A percentile compares a stretch with the other conserved stretches of the same genome.
These are phyloP conservation scores for Epizoanthus scotinus DNA, from an alignment of 92 coral and sea anemone genomes.

Conservation along the genomic window DNA sequence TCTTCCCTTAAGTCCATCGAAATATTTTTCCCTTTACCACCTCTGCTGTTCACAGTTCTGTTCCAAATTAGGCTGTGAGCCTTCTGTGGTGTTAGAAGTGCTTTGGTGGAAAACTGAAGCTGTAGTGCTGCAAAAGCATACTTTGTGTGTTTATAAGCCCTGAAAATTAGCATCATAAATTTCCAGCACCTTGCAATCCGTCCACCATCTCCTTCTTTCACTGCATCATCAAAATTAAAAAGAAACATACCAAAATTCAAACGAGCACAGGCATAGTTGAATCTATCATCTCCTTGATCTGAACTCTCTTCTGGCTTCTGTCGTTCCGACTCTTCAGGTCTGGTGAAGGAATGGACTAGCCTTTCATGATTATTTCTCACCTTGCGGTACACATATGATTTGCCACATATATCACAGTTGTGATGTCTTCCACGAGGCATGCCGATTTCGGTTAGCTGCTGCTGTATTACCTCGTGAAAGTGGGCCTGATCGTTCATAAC, in stretches of 20 bases:
- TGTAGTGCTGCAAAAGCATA: conserved; percentile 66
- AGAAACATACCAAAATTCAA: conserved; percentile 52
- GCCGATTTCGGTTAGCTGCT: neutral
- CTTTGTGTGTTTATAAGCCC: conserved; percentile 47
- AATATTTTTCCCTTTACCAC: conserved; percentile 48
- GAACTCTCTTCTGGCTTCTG: too few species aligned
- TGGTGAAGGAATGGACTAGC: too few species aligned
- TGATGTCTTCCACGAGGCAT: conserved; percentile 8
- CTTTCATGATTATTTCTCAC: too few species aligned
- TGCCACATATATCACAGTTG: too few species aligned
- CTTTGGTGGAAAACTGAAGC: conserved; percentile 34
- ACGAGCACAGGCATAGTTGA: conserved; percentile 51
- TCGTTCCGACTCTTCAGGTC: too few species aligned
- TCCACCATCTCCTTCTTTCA: conserved; percentile 73
- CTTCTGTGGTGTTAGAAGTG: conserved; percentile 46
- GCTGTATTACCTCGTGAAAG: neutral
- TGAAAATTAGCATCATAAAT: conserved; percentile 43
- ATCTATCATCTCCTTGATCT: conserved; percentile 59
- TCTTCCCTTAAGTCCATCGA: conserved; percentile 56
- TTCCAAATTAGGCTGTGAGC: conserved; percentile 59
- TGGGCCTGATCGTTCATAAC: conserved; percentile 9
- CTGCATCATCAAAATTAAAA: conserved; percentile 69
- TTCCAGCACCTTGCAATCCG: conserved; percentile 59
- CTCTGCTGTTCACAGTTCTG: conserved; percentile 56
- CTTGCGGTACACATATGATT: too few species aligned